A percentile compares a stretch with the other conserved stretches of the same genome.
Conservation (phyloP, 2,888 invertebrate genomes). For the Linyphia triangularis region DNA sequence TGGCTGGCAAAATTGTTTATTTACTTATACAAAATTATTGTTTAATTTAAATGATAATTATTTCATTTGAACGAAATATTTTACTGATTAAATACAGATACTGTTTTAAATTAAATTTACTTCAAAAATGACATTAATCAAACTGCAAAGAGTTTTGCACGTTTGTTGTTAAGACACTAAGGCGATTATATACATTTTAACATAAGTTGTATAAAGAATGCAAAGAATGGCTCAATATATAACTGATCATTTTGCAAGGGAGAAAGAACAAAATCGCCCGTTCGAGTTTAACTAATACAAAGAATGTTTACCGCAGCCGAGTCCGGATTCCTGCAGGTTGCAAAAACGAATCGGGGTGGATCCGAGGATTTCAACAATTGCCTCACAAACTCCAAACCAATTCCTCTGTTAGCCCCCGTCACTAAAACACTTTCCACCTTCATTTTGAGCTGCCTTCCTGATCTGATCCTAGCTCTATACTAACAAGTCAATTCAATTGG, state of each 20-base stretch:
- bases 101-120: no score
- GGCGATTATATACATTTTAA: background rate
- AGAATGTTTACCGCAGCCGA: background rate
- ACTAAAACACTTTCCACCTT: background rate
- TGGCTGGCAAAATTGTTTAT: no score
- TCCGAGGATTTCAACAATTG: background rate
- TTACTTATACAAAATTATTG: no score
- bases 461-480: no score
- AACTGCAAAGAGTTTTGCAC: background rate
- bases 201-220: background rate
- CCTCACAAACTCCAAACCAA: background rate
- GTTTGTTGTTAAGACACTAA: background rate
- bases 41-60: no score
- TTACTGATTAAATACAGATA: no score
- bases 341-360: background rate
- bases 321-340: background rate
- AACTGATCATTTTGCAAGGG: background rate
- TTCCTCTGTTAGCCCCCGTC: background rate
- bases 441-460: background rate
- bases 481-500: background rate
- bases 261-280: background rate
- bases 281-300: background rate
- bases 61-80: no score
- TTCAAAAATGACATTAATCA: background rate
- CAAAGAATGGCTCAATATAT: background rate